Conservation (phyloP, 2,888 invertebrate species). For the Caenorhabditis sp. region DNA sequence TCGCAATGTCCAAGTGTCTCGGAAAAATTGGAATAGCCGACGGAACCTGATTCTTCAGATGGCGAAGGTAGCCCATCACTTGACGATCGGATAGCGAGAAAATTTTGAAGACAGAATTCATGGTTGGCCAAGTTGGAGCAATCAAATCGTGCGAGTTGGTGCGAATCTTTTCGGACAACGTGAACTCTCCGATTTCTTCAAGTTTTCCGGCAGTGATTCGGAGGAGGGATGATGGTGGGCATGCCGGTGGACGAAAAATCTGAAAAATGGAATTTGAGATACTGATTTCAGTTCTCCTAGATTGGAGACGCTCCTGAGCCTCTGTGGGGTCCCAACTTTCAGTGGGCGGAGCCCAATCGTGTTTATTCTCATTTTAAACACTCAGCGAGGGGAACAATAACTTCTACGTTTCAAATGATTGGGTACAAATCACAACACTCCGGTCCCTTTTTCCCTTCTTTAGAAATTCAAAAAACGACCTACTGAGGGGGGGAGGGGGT, state of each 20-base stretch:
- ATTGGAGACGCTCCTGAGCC: no score
- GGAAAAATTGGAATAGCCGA: constrained; percentile 62
- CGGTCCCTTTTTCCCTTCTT: no score
- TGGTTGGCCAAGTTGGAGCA: constrained; percentile 35
- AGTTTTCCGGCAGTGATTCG: constrained; percentile 48
- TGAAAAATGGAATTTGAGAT: neutral
- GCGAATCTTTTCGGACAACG: constrained; percentile 16
- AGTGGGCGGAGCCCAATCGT: no score
- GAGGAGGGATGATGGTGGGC: constrained; percentile 32
- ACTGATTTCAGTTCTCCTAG: no score
- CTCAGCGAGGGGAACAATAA: no score
- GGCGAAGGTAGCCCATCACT: constrained; percentile 63
- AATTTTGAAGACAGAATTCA: constrained; percentile 33
- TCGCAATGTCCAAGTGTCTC: constrained; percentile 43
- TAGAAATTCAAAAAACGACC: neutral
- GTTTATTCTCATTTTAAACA: no score
- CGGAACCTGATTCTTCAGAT: constrained; percentile 48
- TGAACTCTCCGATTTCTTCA: constrained; percentile 35
- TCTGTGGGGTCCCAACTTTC: no score
- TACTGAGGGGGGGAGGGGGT: neutral
- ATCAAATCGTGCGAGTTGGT: neutral
- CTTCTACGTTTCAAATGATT: no score
- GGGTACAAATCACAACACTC: no score
- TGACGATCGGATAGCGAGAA: constrained; percentile 59
- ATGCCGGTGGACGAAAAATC: constrained; percentile 31